Base-by-base conservation (phyloP, 2,797 vertebrate species). In the Apodemus agrarius region DNA sequence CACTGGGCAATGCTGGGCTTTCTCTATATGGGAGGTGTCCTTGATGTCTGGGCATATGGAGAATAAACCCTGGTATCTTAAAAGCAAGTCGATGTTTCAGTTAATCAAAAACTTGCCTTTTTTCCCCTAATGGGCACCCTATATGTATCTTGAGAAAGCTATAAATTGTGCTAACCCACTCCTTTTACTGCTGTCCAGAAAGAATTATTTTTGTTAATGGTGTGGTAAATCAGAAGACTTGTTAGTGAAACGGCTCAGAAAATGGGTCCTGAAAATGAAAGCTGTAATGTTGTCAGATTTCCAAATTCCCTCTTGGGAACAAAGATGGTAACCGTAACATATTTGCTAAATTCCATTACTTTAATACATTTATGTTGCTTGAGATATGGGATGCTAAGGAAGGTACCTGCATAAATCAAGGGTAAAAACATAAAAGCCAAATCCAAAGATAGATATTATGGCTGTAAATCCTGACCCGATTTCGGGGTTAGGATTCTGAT, bases 211-310 rank as follows among this genome's bases (percentile, higher is more conserved):
- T 97, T 98, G 96, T 89, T 98, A 98, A 98, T 84, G 49, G 95
- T 14, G 90, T 96, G 92, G 94, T 98, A 98, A 98, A 98, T 98
- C 97, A 98, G 97, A 49, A 97, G 93, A 96, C 97, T 97, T 96
- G 90, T 98, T 98, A 98, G 97, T 76, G 84, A 96, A 97, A 93
- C 69, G 94, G 86, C 93, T 98, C 96, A 96, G 92, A 97, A 97
- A 98, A 97, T 94, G 97, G 67, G 93, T 97, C 98, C 97, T 91
- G 96, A 97, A 98, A 98, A 93, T 85, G 90, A 97, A 97, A 98
- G 96, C 95, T 95, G 43, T 97, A 93, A 95, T 97, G 95, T 97
- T 98, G 98, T 98, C 97, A 98, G 97, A 92, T 96, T 95, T 98
- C 97, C 95, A 97, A 97, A 97, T 95, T 96, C 90, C 75, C 96